Evolutionary conservation across 2,888 invertebrate genomes (phyloP), one percentile per base, ranked within the genome.

Genomic region (Eutolmus rufibarbis): DNA sequence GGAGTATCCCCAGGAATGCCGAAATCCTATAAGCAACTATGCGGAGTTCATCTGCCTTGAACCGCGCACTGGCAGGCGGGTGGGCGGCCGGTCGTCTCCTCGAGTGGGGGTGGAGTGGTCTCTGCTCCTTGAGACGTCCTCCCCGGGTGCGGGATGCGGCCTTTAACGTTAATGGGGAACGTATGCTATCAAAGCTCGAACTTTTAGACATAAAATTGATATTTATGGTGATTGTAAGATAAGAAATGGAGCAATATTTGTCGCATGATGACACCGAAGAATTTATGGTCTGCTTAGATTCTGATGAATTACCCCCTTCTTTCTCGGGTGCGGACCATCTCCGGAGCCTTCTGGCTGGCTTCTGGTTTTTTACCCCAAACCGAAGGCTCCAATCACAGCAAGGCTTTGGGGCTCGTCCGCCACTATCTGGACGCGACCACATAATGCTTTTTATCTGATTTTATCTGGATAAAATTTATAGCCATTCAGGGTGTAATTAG

Each of bases 171-270:
- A 85, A 74, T 74, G 85, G 43, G 74, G 28, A 85, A 74, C 85
- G 74, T 85, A 85, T 74, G 85, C 40, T 85, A 85, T 74, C 85
- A 85, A 74, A 74, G 23, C 77, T 86, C 77, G 56, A 77, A 87
- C 66, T 81, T 87, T 87, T 57, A 82, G 87, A 78, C 82, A 82
- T 87, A 74, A 87, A 87, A 81, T 82, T 78, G 81, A 87, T 87
- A 87, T 87, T 87, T 87, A 87, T 87, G 87, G 76, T 78, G 87
- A 87, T 87, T 87, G 78, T 66, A 40, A 66, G 87, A 87, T 87
- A 87, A 87, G 87, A 82, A 87, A 87, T 87, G 81, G 87, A 78
- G 66, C 78, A 81, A 82, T 78, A 87, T 87, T 87, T 87, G 87
- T 87, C 87, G 87, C 87, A 87, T 82, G 87, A 87, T 82, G 82